Conservation (phyloP, 2,113 vertebrate species). For the Atrichornis clamosus region DNA sequence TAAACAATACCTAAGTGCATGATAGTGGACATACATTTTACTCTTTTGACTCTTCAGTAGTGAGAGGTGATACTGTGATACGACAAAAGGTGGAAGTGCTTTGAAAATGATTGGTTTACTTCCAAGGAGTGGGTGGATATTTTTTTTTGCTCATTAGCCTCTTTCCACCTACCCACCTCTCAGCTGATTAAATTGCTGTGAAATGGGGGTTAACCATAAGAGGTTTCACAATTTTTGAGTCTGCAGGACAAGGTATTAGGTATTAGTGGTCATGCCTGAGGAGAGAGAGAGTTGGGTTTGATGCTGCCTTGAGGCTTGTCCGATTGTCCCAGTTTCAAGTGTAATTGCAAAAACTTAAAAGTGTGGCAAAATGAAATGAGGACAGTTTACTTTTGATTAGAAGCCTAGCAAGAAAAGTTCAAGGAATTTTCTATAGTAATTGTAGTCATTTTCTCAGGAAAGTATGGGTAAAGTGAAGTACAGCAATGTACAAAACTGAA, state of each 20-base stretch:
- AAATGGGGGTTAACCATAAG: not conserved
- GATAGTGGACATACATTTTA: not conserved
- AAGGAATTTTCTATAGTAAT: not conserved
- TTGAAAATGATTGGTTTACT: not conserved
- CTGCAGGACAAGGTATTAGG: not conserved
- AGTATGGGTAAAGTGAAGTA: not conserved
- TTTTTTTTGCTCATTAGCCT: not conserved
- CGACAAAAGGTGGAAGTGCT: not conserved
- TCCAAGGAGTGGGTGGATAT: not conserved
- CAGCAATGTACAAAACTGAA: not conserved
- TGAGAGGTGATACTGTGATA: not conserved
- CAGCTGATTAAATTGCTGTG: not conserved
- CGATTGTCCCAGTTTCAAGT: not conserved
- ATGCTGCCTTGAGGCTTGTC: not conserved
- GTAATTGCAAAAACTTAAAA: not conserved
- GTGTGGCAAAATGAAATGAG: not conserved
- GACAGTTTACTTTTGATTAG: not conserved
- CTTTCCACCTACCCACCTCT: not conserved
- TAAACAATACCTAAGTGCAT: not conserved
- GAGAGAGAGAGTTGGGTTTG: not conserved
- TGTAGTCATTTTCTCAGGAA: not conserved
- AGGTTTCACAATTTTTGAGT: not conserved
- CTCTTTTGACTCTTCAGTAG: rapidly evolving
- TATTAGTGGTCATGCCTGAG: not conserved
- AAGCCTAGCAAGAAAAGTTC: not conserved